Conservation (phyloP, 2,888 invertebrate genomes). For the Unio pictorum region DNA sequence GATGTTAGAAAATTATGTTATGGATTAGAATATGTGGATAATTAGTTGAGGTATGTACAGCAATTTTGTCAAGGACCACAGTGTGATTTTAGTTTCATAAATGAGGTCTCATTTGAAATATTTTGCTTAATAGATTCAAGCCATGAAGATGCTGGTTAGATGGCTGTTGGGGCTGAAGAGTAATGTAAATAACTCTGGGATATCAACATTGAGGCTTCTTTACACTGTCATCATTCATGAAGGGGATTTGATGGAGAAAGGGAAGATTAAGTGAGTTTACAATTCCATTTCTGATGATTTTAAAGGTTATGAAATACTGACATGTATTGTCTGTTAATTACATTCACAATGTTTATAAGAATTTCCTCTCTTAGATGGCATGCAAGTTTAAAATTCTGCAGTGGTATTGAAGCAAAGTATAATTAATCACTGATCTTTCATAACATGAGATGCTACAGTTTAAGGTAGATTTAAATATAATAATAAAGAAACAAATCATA, state of each 20-base stretch:
- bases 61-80: too few relatives aligned
- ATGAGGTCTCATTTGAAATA: neutral
- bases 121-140: slow-evolving; percentile 77
- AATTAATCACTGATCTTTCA: too few relatives aligned
- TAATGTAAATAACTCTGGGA: slow-evolving; percentile 62
- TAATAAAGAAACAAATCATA: too few relatives aligned
- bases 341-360: too few relatives aligned
- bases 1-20: neutral
- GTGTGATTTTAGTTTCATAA: too few relatives aligned
- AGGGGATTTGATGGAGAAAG: slow-evolving; percentile 82
- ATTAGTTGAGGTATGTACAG: too few relatives aligned
- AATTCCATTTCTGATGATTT: neutral
- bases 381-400: too few relatives aligned
- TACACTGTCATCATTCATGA: slow-evolving; percentile 94
- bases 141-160: slow-evolving; percentile 95
- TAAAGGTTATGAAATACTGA: neutral
- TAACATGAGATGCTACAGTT: too few relatives aligned
- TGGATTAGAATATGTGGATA: neutral
- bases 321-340: too few relatives aligned
- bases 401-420: too few relatives aligned
- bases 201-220: slow-evolving; percentile 89
- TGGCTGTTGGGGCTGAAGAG: slow-evolving; percentile 92
- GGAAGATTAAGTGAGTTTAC: slow-evolving; percentile 72
- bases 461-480: too few relatives aligned
- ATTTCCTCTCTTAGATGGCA: too few relatives aligned